Conservation (phyloP, 1,140 invertebrate genomes). For the Drosophila leontia region DNA sequence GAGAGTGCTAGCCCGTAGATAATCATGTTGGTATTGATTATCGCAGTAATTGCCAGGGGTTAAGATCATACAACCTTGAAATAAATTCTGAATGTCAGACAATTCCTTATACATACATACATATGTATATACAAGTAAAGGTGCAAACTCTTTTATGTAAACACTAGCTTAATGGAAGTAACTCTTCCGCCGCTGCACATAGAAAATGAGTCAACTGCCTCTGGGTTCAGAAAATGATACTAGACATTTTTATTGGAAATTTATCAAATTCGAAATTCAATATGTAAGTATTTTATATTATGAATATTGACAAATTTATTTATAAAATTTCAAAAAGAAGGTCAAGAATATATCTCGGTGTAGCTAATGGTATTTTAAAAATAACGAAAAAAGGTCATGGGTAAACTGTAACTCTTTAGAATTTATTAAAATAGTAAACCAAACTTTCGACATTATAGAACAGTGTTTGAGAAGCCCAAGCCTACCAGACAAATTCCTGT, state of each 20-base stretch:
- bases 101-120: not conserved
- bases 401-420: not conserved
- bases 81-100: not conserved
- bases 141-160: too few relatives aligned
- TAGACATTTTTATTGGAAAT: too few relatives aligned
- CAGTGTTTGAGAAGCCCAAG: too few relatives aligned
- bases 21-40: slow-evolving; percentile 2
- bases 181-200: too few relatives aligned
- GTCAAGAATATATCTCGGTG: not conserved
- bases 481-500: too few relatives aligned
- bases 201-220: too few relatives aligned
- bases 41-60: not conserved
- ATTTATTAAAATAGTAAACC: not conserved
- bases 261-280: not conserved
- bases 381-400: not conserved
- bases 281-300: too few relatives aligned
- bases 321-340: not conserved
- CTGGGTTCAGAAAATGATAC: too few relatives aligned
- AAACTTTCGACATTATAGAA: not conserved
- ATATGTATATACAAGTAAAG: not conserved
- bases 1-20: not conserved
- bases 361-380: not conserved
- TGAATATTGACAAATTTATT: not conserved
- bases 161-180: too few relatives aligned
- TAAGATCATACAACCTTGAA: not conserved